Evolutionary conservation across 2,797 vertebrate genomes (phyloP), one percentile per base, ranked within the genome.

Genomic region (Danionella dracula): DNA sequence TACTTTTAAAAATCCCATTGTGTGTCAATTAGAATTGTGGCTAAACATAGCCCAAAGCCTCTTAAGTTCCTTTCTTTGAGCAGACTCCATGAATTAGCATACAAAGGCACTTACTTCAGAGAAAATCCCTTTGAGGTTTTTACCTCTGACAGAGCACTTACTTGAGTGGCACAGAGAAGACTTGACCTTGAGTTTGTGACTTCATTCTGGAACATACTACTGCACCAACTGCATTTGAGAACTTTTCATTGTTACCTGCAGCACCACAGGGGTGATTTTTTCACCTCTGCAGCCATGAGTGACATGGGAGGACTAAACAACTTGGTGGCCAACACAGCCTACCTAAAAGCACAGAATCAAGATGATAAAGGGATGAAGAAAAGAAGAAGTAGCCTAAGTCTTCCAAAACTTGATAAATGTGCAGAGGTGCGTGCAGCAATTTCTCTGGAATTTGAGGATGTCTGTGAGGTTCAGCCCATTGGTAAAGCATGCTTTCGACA

Each of bases 221-320:
- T n/a, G n/a, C n/a, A n/a, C n/a, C n/a, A n/a, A n/a, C n/a, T n/a
- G n/a, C n/a, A n/a, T n/a, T n/a, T n/a, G n/a, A n/a, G n/a, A n/a
- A n/a, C n/a, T n/a, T n/a, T n/a, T n/a, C n/a, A n/a, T n/a, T n/a
- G n/a, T n/a, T n/a, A n/a, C n/a, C n/a, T n/a, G n/a, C n/a, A n/a
- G n/a, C n/a, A n/a, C n/a, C n/a, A n/a, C n/a, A n/a, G n/a, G n/a
- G n/a, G n/a, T n/a, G n/a, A n/a, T n/a, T n/a, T n/a, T n/a, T n/a
- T n/a, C 71, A 69, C 75, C 55, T 45, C 82, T 50, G 82, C 81
- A 87, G 90, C 87, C 75, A 97, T 97, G 94, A 94, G 92, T 88
- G 94, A 98, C 82, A 90, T 94, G 89, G 94, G 92, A 76, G 93
- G 90, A 70, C 85, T 97, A 70, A 95, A 96, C 86, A 96, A 95